phyloP scores from a whole-genome alignment of 2,888 invertebrate genomes.

The Poecilobothrus nobilitatus region DNA sequence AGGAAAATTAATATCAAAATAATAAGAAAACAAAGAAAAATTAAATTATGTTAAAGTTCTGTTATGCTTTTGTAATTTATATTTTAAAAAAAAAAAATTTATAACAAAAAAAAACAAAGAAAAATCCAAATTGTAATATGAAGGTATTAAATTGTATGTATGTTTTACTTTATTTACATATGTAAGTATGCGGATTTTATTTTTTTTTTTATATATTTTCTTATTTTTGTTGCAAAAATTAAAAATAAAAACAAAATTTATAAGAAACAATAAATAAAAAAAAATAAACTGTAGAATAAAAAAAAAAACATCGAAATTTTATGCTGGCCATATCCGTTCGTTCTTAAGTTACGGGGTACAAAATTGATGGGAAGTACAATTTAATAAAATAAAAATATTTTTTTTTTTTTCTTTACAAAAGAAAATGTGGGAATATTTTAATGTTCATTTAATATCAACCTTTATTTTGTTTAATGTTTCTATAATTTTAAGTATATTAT shows the following conservation, averaged over 20 bases:
- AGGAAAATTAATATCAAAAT: constrained; percentile 6
- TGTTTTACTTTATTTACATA: background rate
- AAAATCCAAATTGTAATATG: background rate
- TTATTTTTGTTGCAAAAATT: too few relatives aligned
- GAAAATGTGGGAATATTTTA: background rate
- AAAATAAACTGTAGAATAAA: background rate
- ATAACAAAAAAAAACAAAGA: too few relatives aligned
- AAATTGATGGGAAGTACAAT: constrained; percentile 1
- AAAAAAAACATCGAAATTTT: background rate
- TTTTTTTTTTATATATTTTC: too few relatives aligned
- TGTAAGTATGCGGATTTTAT: too few relatives aligned
- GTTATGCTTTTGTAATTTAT: constrained; percentile 4
- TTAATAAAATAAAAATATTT: background rate
- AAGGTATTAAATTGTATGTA: background rate
- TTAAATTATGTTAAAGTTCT: background rate
- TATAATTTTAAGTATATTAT: too few relatives aligned
- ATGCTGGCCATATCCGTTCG: constrained; percentile 6
- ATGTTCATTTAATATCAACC: too few relatives aligned
- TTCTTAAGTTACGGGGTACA: background rate
- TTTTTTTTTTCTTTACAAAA: background rate
- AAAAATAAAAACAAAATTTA: background rate
- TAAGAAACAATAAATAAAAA: background rate
- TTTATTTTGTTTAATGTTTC: too few relatives aligned
- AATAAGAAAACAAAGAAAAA: too few relatives aligned
- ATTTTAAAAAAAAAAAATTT: too few relatives aligned